Evolutionary conservation across 2,113 vertebrate species (phyloP).

Genomic region (Strix aluco): DNA sequence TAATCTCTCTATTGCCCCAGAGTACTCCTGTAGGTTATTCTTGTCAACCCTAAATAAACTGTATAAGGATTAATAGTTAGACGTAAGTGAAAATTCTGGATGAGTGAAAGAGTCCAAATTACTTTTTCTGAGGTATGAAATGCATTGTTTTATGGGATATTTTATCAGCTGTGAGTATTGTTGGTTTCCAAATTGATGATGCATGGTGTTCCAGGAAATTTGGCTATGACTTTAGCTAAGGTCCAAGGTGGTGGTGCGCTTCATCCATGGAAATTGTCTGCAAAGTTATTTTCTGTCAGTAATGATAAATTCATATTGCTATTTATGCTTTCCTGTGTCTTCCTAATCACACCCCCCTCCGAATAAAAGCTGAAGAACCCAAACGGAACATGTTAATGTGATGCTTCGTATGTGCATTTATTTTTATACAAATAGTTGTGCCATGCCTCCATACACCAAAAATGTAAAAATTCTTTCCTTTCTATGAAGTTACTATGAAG

Average conservation of each 20-base stretch:
- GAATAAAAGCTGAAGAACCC: neutral
- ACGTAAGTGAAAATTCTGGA: neutral
- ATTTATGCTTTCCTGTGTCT: neutral
- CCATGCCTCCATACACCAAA: neutral
- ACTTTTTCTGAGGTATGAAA: neutral
- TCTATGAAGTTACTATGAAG: neutral
- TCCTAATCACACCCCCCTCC: neutral
- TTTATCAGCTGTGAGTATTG: neutral
- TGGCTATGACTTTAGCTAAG: neutral
- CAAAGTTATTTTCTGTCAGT: neutral
- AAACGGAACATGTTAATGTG: neutral
- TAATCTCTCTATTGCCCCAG: neutral
- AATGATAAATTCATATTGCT: neutral
- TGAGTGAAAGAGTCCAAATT: neutral
- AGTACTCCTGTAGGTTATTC: neutral
- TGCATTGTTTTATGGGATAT: neutral
- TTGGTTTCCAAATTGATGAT: neutral
- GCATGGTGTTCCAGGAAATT: neutral
- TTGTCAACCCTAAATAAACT: neutral
- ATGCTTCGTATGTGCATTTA: neutral
- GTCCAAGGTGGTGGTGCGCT: neutral
- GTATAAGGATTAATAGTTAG: neutral
- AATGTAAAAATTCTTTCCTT: neutral
- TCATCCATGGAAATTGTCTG: neutral
- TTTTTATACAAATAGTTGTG: neutral